These are phyloP conservation scores for Limnothrissa miodon DNA, from an alignment of 2,113 vertebrate genomes.

Conservation along the genomic window DNA sequence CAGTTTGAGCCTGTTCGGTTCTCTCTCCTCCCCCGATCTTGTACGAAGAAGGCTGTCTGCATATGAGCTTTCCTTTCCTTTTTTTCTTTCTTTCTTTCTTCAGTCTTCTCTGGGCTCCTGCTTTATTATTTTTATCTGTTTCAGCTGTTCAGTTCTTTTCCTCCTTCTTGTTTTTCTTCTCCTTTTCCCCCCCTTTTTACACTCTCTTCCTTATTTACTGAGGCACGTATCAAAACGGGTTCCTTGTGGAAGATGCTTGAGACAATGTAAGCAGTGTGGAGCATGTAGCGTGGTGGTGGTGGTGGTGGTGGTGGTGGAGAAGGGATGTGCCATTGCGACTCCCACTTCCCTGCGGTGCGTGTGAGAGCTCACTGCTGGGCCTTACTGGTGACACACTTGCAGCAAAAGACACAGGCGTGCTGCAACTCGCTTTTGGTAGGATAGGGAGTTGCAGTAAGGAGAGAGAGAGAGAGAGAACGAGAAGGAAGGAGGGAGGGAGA, in stretches of 20 bases:
- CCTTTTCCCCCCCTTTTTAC: background rate
- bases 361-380: conserved; percentile 41
- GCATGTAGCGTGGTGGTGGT: background rate
- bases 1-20: background rate
- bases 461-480: conserved; percentile 16
- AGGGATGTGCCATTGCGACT: background rate
- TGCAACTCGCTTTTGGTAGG: conserved; percentile 44
- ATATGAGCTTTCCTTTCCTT: background rate
- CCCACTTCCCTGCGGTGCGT: conserved; percentile 20
- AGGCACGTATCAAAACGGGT: background rate
- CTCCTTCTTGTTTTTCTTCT: background rate
- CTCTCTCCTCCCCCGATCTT: background rate
- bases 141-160: background rate
- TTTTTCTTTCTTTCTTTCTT: background rate
- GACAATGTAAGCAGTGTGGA: conserved; percentile 13
- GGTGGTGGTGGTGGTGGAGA: background rate
- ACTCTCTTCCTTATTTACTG: background rate
- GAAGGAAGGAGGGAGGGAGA: conserved; percentile 21
- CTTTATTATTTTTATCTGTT: no score
- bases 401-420: conserved; percentile 45
- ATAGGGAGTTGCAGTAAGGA: conserved; percentile 21
- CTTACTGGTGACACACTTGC: conserved; percentile 52
- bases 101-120: no score
- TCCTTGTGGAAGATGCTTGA: conserved; percentile 15
- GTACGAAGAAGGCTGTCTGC: background rate